phyloP scores from a whole-genome alignment of 2,888 invertebrate species.

The Ligdia adustata region DNA sequence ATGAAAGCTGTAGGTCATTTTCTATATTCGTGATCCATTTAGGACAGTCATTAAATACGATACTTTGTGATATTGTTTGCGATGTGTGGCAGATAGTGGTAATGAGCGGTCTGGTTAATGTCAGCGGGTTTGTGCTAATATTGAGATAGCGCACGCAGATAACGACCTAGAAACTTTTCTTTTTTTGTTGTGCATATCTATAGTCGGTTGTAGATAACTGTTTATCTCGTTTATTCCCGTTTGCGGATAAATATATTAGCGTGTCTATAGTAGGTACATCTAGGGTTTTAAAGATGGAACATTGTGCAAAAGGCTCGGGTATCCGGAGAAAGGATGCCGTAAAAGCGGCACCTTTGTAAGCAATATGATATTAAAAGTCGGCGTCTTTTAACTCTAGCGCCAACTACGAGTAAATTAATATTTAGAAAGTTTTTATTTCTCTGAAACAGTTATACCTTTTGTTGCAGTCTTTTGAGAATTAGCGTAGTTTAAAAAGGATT shows the following conservation, averaged over 20 bases:
- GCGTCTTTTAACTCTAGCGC: constrained; percentile 62
- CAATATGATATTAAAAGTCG: constrained; percentile 73
- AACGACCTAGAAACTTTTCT: constrained; percentile 23
- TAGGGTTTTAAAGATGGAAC: no score
- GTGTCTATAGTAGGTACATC: no score
- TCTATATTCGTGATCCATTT: constrained; percentile 54
- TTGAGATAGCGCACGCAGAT: constrained; percentile 16
- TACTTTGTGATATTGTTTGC: constrained; percentile 34
- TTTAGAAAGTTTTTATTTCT: constrained; percentile 73
- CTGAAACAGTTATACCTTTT: constrained; percentile 62
- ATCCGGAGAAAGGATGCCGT: constrained; percentile 60
- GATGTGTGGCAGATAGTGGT: constrained; percentile 30
- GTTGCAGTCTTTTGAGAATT: constrained; percentile 38
- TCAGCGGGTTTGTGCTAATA: constrained; percentile 14
- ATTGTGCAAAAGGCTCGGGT: constrained; percentile 66
- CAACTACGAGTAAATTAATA: constrained; percentile 52
- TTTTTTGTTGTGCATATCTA: constrained; percentile 17
- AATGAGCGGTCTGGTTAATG: constrained; percentile 37
- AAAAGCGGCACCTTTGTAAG: constrained; percentile 65
- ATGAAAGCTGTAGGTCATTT: constrained; percentile 67
- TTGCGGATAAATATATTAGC: constrained; percentile 43
- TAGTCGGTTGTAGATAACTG: constrained; percentile 33
- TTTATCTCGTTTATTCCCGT: constrained; percentile 30
- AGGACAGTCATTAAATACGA: constrained; percentile 34
- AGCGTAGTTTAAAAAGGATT: constrained; percentile 43